A percentile compares a stretch with the other conserved stretches of the same genome.
phyloP scores from a whole-genome alignment of 2,888 invertebrate species.

The Morinoia aosen region DNA sequence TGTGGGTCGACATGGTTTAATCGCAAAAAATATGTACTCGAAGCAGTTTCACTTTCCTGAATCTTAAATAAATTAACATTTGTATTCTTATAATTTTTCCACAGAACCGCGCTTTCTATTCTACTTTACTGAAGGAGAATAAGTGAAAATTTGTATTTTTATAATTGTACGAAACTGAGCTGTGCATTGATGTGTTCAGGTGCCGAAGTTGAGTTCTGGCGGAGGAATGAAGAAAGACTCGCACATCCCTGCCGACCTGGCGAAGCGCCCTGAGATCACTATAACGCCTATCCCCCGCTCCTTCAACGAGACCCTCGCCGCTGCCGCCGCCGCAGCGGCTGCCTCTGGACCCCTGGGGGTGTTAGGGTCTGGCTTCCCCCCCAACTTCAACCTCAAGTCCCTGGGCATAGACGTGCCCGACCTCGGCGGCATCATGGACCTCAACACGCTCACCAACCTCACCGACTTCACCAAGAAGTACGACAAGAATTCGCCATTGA shows the following conservation, averaged over 20 bases:
- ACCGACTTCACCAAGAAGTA: constrained; percentile 7
- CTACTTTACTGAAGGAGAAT: too few species aligned
- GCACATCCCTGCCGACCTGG: constrained; percentile 64
- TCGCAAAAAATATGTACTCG: too few species aligned
- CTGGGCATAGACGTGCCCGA: constrained; percentile 39
- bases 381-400: constrained; percentile 13
- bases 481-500: constrained; percentile 15
- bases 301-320: constrained; percentile 46
- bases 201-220: constrained; percentile 60
- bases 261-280: constrained; percentile 67
- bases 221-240: constrained; percentile 59
- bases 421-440: constrained; percentile 10
- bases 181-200: constrained; percentile 43
- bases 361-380: constrained; percentile 1
- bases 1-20: too few species aligned
- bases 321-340: constrained; percentile 35
- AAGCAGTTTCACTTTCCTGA: too few species aligned
- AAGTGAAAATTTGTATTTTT: too few species aligned
- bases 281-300: constrained; percentile 67
- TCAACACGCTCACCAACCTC: constrained; percentile 47
- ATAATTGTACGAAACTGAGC: too few species aligned
- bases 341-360: constrained; percentile 1
- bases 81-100: too few species aligned
- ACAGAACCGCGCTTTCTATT: too few species aligned
- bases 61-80: too few species aligned